Percentiles rank a stretch among this genome's conserved stretches.
phyloP scores from a whole-genome alignment of 2,113 vertebrate species.

The Sander lucioperca region DNA sequence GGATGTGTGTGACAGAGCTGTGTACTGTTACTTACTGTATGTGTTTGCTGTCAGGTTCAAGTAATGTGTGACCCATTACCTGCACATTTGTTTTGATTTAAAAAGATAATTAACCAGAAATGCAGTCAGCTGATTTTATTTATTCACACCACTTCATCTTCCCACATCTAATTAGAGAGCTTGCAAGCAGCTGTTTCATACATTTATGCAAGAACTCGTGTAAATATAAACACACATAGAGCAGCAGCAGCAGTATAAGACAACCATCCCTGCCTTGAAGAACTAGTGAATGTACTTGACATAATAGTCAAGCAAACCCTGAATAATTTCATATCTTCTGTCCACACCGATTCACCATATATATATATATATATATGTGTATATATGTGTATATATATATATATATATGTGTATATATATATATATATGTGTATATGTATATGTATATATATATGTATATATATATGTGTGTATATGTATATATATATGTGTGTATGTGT shows the following conservation, averaged over 20 bases:
- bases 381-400: no score
- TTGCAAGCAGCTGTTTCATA: neutral
- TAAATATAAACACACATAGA: neutral
- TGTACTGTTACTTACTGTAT: neutral
- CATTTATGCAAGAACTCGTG: neutral
- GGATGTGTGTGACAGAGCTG: neutral
- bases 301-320: no score
- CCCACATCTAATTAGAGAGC: slow-evolving; percentile 7
- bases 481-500: no score
- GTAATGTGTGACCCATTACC: neutral
- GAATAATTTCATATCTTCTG: no score
- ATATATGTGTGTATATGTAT: no score
- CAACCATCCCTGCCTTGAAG: no score
- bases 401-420: no score
- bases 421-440: no score
- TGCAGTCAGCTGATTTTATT: neutral
- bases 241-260: neutral
- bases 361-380: no score
- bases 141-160: neutral
- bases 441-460: no score
- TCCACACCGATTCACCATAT: no score
- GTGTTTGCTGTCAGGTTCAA: neutral
- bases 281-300: neutral
- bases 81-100: neutral
- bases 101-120: slow-evolving; percentile 5